Conservation (phyloP, 2,888 invertebrate species). For the Miltochrista miniata region DNA sequence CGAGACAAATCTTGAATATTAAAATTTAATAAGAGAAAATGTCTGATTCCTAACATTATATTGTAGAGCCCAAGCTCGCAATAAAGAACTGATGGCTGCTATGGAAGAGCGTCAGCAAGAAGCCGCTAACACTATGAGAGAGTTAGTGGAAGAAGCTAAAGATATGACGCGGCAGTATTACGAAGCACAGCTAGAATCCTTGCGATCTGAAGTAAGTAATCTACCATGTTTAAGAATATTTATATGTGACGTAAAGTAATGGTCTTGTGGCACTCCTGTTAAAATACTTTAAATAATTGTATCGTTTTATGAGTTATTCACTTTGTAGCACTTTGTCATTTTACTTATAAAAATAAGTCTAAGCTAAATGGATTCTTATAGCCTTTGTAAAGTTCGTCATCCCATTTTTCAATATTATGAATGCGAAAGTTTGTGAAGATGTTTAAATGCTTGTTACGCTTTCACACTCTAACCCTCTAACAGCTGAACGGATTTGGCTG, state of each 20-base stretch:
- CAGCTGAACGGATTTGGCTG: too few relatives aligned
- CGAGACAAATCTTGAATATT: too few relatives aligned
- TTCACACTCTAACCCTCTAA: too few relatives aligned
- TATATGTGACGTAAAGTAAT: background rate
- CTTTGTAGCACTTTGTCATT: background rate
- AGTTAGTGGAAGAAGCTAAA: conserved; percentile 63
- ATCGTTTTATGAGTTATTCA: background rate
- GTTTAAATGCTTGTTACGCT: too few relatives aligned
- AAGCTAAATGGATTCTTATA: too few relatives aligned
- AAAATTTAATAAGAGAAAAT: too few relatives aligned
- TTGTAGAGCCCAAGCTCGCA: conserved; percentile 57
- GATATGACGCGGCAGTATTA: conserved; percentile 63
- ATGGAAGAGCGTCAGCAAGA: conserved; percentile 59
- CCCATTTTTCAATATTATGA: too few relatives aligned
- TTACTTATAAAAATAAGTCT: too few relatives aligned
- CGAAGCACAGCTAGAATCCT: conserved; percentile 47
- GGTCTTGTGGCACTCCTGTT: background rate
- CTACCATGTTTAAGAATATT: too few relatives aligned
- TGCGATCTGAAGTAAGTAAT: conserved; percentile 48
- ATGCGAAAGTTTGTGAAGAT: too few relatives aligned
- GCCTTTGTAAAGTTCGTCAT: too few relatives aligned
- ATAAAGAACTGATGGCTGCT: conserved; percentile 48
- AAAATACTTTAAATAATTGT: background rate
- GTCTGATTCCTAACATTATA: too few relatives aligned
- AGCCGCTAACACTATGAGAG: conserved; percentile 51